Evolutionary conservation across 64 coral and sea anemone species (phyloP), one percentile per base, ranked within the genome.

Genomic region (Acropora tenuis): DNA sequence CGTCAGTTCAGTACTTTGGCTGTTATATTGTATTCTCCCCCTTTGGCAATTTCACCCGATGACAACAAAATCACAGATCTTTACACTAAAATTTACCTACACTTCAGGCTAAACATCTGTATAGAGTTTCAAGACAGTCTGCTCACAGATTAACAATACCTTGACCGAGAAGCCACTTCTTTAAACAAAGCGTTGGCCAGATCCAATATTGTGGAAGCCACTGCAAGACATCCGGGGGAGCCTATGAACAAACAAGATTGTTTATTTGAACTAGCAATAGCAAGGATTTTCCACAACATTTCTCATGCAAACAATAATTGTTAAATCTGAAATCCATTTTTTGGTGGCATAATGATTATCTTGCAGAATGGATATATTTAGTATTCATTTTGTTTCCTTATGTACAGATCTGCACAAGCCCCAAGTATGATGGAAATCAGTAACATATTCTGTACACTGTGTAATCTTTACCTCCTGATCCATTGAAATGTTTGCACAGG

Each of bases 401-500:
- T 30, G 30, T 30, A 30, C 30, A 30, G 30, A 55, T 55, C 10
- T 55, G 52, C 12, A 68, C 12, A 66, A 12, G 12, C 10, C 3
- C 1, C 12, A 68, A 68, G 17, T 13, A 67, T 0, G 16, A 12
- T 16, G 63, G 0, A 67, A 10, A 68, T 10, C 52, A 55, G 10
- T 55, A 55, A 55, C 52, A 55, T 42, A 76, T 76, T 44, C 43
- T 41, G 9, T 76, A 41, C 17, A 68, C 17, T 16, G 63, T 8
- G 8, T 55, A 55, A 55, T 55, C 10, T 55, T 53, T 55, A 91
- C 90, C 90, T 84, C 74, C 73, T 63, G 66, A 50, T 9, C 59
- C 55, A 19, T 47, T 79, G 49, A 95, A 81, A 19, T 72, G 83
- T 55, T 95, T 91, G 1, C 45, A 44, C 4, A 95, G 78, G 41